Conservation (phyloP, 2,113 vertebrate genomes). For the Apodemus speciosus region DNA sequence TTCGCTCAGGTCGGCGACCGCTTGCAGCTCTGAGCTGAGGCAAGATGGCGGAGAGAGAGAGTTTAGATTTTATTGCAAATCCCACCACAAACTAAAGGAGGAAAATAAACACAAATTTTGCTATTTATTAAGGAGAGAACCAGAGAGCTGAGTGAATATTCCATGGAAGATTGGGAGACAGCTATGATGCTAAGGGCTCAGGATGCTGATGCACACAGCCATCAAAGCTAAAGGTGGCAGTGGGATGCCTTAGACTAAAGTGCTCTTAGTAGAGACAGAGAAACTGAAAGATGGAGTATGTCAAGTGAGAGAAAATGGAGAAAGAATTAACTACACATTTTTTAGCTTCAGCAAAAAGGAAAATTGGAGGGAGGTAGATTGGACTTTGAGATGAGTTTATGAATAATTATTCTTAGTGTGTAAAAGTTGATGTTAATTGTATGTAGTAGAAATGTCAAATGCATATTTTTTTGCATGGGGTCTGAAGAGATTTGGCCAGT, state of each 20-base stretch:
- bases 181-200: not conserved
- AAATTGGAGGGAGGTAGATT: not conserved
- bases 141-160: not conserved
- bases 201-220: not conserved
- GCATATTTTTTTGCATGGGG: not conserved
- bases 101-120: not conserved
- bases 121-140: not conserved
- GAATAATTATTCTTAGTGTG: not conserved
- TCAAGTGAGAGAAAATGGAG: not conserved
- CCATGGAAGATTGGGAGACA: not conserved
- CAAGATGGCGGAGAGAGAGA: too few species aligned
- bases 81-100: not conserved
- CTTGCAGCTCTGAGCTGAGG: too few species aligned
- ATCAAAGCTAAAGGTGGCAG: not conserved
- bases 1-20: too few species aligned
- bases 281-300: not conserved
- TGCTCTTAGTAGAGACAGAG: not conserved
- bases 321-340: not conserved
- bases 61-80: constrained; percentile 36
- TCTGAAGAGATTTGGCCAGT: not conserved
- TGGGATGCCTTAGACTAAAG: not conserved
- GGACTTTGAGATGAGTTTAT: not conserved
- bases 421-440: constrained; percentile 6
- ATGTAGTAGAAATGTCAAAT: not conserved
- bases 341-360: not conserved